Evolutionary conservation across 2,888 invertebrate species (phyloP), one percentile per base, ranked within the genome.

Genomic region (Corythucha ciliata): DNA sequence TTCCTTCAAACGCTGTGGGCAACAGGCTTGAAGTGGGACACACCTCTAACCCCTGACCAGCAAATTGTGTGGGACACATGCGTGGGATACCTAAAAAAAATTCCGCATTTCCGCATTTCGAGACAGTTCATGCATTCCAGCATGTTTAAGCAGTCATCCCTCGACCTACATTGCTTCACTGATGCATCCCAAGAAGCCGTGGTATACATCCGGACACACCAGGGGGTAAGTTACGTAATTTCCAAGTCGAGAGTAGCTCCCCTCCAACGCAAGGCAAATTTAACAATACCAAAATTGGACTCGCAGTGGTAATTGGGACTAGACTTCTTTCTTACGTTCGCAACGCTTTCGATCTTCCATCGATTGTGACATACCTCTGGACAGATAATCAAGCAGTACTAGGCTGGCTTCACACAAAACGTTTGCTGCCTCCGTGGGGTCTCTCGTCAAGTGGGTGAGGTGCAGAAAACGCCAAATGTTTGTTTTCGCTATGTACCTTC

Each of bases 281-380:
- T 48, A 2, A 48, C 48, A n/a, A 48, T 48, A 3, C 48, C 48
- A 3, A 37, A 39, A 18, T 18, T 48, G 21, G 48, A 48, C 21
- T 48, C 3, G 48, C 40, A 6, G 40, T 48, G 2, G n/a, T 29
- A 8, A 40, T 48, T 4, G 37, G 48, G 10, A 40, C 48, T 6
- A 14, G 48, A 18, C 20, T 39, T 10, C 2, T 48, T 4, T 2
- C n/a, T 3, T 37, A 37, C 14, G 29, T 48, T 5, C 26, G 10
- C 2, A 29, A 26, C 10, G 12, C 20, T 1, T n/a, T 32, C 2
- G 21, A 32, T 1, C 2, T 45, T 12, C 21, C 29, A 3, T 12
- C 4, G 14, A 6, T 16, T 4, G 14, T 6, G 8, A 2, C 8
- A 7, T 25, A 21, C 20, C 39, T 48, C 12, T 48, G 48, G 48